Base-by-base conservation (phyloP, 2,888 invertebrate genomes). In the Agrotis ipsilon region DNA sequence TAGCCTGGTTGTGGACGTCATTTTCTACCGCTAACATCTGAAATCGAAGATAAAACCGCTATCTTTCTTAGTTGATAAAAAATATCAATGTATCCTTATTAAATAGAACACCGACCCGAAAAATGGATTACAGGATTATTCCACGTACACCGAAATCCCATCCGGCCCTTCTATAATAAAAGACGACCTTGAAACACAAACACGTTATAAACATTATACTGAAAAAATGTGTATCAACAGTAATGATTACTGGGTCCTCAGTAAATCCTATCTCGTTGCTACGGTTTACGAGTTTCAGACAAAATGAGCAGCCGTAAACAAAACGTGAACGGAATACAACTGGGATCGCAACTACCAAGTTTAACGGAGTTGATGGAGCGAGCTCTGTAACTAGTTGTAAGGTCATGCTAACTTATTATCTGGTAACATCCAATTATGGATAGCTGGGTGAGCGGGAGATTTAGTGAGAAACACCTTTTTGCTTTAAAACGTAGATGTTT, bases 261-360 rank as follows among this genome's bases (percentile, higher is more conserved):
- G 46, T 68, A 68, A 63, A 80, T 60, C 80, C 59, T 68, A 77
- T 59, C 62, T 68, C 60, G 80, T 64, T 48, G 48, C 43, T 63
- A 54, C 60, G 27, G 67, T 77, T 77, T 80, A 80, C 75, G 76
- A 77, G 68, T 52, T 73, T 32, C 68, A 57, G 75, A 60, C 68
- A 52, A 68, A 74, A 77, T 64, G 80, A 77, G 68, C 63, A 24
- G 60, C 63, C 43, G 52, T 77, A 80, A 80, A 77, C 80, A 68
- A 74, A 52, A 80, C 80, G 76, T 68, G 80, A 52, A 68, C 51
- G 27, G 74, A 74, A 80, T 63, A 52, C 21, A 48, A 1, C 39
- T 48, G 32, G 6, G 62, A 32, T 43, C 16, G 16, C 43, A 46
- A 59, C 57, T 19, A 45, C 51, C 11, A 21, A 46, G 19, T 49